phyloP scores from a whole-genome alignment of 35 echinoderm and acorn worm genomes.

The Heliocidaris erythrogramma region DNA sequence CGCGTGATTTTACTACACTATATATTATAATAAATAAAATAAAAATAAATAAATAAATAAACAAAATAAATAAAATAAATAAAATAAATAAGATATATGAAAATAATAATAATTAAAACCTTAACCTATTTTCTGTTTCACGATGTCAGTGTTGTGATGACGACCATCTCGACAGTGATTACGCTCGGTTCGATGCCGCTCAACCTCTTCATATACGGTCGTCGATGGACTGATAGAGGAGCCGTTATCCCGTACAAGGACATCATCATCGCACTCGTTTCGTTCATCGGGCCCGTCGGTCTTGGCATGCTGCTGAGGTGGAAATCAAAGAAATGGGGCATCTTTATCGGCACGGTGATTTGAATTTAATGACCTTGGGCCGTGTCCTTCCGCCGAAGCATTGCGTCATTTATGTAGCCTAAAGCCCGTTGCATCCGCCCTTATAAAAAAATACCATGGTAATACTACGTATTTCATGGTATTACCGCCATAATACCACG shows the following conservation, averaged over 20 bases:
- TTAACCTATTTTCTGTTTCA: not conserved
- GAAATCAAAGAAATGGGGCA: conserved; percentile 46
- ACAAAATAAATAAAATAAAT: too few species aligned
- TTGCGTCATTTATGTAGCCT: too few species aligned
- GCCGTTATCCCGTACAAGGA: conserved; percentile 67
- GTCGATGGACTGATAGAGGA: conserved; percentile 67
- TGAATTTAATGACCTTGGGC: not conserved
- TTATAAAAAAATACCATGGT: too few species aligned
- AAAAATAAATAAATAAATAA: too few species aligned
- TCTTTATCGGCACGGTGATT: conserved; percentile 51
- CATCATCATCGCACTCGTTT: conserved; percentile 68
- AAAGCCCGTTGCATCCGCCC: too few species aligned
- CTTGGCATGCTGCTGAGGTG: conserved; percentile 69
- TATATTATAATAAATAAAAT: too few species aligned
- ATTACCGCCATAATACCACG: too few species aligned
- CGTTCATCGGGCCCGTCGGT: conserved; percentile 62
- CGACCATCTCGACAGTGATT: conserved; percentile 62
- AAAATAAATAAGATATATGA: too few species aligned
- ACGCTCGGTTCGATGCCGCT: conserved; percentile 76
- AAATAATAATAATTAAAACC: too few species aligned
- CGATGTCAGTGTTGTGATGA: conserved; percentile 70
- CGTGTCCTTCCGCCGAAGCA: not conserved
- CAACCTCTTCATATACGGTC: conserved; percentile 72
- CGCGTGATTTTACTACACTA: too few species aligned
- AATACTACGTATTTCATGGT: too few species aligned